Percentiles rank a stretch among this genome's conserved stretches.
Evolutionary conservation across 2,888 invertebrate species (phyloP).

Genomic region (Hydraecia micacea): DNA sequence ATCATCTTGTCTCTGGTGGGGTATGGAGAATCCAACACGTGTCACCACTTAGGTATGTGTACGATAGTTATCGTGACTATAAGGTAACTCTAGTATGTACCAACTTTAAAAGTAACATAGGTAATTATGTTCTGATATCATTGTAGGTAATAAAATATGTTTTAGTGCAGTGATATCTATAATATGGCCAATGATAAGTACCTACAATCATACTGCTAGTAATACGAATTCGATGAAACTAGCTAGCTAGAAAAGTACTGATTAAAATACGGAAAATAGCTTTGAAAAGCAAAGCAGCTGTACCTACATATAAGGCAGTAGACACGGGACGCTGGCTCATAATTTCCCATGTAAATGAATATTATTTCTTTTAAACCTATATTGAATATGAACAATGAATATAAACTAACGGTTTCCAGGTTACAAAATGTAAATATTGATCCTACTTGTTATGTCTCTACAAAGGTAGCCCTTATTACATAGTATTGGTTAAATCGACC

Average conservation of each 20-base stretch:
- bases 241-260: not conserved
- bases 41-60: not conserved
- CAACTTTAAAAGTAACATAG: not conserved
- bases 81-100: not conserved
- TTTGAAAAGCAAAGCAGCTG: not conserved
- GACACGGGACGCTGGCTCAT: not conserved
- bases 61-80: constrained; percentile 20
- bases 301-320: no score
- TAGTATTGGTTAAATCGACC: not conserved
- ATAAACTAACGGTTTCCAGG: constrained; percentile 1
- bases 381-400: constrained; percentile 6
- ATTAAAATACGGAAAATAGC: not conserved
- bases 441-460: not conserved
- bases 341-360: not conserved
- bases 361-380: not conserved
- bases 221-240: not conserved
- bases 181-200: not conserved
- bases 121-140: constrained; percentile 4
- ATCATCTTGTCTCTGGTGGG: not conserved
- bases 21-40: not conserved
- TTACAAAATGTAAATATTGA: constrained; percentile 29
- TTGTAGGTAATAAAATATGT: not conserved
- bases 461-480: not conserved
- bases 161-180: not conserved
- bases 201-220: not conserved